phyloP scores from a whole-genome alignment of 2,113 vertebrate species.

The Poecile atricapillus region DNA sequence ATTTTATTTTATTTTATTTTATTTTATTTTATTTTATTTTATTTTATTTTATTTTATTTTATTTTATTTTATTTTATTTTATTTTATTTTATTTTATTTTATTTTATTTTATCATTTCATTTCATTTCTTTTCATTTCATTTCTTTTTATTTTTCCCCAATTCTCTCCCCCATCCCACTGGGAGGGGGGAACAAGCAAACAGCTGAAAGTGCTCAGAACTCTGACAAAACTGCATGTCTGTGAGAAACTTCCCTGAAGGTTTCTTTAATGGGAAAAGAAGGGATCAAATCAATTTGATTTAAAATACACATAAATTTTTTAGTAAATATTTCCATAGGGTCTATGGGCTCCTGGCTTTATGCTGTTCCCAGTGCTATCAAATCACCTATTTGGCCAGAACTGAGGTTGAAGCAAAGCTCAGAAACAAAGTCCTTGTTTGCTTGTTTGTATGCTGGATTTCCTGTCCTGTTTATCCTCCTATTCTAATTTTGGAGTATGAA shows the following conservation, averaged over 20 bases:
- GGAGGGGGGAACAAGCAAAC: fast-evolving
- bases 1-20: not conserved
- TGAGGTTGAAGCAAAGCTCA: not conserved
- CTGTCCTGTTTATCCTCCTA: not conserved
- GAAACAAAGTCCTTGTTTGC: not conserved
- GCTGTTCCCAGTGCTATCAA: not conserved
- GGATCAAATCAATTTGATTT: not conserved
- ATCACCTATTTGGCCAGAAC: not conserved
- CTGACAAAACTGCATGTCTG: not conserved
- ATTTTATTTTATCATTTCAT: not conserved
- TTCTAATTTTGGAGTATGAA: not conserved
- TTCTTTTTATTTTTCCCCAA: not conserved
- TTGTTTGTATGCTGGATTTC: not conserved
- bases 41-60: not conserved
- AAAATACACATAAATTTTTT: not conserved
- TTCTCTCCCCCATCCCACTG: not conserved
- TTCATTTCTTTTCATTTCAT: not conserved
- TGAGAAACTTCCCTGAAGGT: not conserved
- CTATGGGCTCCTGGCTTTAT: not conserved
- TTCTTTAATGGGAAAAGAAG: not conserved
- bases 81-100: not conserved
- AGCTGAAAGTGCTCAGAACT: not conserved
- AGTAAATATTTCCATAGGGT: not conserved
- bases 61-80: not conserved
- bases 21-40: not conserved